phyloP scores from a whole-genome alignment of 1,140 invertebrate genomes.

The Micrasema longulum region DNA sequence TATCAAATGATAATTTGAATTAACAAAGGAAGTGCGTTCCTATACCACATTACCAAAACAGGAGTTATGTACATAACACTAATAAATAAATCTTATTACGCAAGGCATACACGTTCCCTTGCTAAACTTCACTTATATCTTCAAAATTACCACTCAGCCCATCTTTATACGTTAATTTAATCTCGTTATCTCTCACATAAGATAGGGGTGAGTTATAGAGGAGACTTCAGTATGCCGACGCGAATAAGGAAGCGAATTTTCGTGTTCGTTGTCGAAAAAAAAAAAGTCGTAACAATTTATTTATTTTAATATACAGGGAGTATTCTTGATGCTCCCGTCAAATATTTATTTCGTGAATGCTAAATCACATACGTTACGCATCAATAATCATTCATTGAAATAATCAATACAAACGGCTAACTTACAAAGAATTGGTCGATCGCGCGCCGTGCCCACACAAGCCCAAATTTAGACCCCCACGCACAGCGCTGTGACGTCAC shows the following conservation, averaged over 20 bases:
- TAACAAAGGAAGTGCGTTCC: background rate
- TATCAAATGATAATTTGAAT: no score
- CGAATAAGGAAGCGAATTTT: background rate
- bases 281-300: background rate
- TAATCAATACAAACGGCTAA: background rate
- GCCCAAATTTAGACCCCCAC: no score
- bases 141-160: constrained; percentile 22
- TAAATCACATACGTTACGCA: background rate
- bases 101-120: background rate
- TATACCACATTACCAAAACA: background rate
- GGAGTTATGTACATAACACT: background rate
- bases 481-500: no score
- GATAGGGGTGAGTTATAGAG: background rate
- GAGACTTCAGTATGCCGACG: background rate
- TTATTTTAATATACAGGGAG: background rate
- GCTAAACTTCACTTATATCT: constrained; percentile 14
- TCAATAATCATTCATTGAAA: background rate
- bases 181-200: constrained; percentile 3
- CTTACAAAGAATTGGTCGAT: no score
- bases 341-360: no score
- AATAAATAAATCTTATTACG: background rate
- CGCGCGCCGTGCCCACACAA: no score
- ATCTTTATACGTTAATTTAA: constrained; percentile 25
- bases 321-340: no score
- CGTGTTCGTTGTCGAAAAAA: background rate